These are phyloP conservation scores for Eleutherodactylus coqui DNA, from an alignment of 2,797 vertebrate species.

Conservation along the genomic window DNA sequence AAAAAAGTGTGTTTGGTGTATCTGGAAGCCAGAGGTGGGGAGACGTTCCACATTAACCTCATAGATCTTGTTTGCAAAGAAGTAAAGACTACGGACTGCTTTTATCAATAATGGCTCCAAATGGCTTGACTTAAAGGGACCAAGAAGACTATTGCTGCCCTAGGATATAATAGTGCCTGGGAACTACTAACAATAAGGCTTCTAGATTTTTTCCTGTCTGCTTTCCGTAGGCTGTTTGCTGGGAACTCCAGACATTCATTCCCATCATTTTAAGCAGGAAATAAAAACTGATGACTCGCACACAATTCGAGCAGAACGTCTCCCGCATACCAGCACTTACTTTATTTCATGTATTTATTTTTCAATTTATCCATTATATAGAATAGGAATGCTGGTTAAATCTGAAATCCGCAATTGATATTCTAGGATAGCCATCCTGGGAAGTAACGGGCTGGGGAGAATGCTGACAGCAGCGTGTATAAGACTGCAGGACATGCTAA, in stretches of 20 bases:
- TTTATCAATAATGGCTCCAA: neutral
- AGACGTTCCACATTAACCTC: neutral
- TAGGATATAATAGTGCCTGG: neutral
- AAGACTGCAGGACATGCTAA: slow-evolving; percentile 2
- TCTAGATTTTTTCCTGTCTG: neutral
- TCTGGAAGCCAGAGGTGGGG: neutral
- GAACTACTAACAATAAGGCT: neutral
- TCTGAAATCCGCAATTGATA: neutral
- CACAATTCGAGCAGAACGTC: slow-evolving; percentile 5
- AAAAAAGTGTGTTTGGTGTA: neutral
- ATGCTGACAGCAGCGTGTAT: slow-evolving; percentile 30
- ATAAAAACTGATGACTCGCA: slow-evolving; percentile 41
- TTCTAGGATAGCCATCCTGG: slow-evolving; percentile 12
- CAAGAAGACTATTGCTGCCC: neutral
- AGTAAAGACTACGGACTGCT: neutral
- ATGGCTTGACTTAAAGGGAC: neutral
- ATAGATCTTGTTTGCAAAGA: neutral
- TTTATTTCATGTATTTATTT: slow-evolving; percentile 42
- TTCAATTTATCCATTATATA: slow-evolving; percentile 33
- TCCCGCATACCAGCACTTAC: slow-evolving; percentile 24
- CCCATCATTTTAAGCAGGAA: slow-evolving; percentile 26
- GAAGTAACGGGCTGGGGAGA: slow-evolving; percentile 15
- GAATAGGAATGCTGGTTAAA: slow-evolving; percentile 32
- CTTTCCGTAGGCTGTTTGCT: slow-evolving; percentile 1
- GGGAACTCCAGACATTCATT: slow-evolving; percentile 26